Conservation (phyloP, 1,140 invertebrate species). For the Drosophila lowei region DNA sequence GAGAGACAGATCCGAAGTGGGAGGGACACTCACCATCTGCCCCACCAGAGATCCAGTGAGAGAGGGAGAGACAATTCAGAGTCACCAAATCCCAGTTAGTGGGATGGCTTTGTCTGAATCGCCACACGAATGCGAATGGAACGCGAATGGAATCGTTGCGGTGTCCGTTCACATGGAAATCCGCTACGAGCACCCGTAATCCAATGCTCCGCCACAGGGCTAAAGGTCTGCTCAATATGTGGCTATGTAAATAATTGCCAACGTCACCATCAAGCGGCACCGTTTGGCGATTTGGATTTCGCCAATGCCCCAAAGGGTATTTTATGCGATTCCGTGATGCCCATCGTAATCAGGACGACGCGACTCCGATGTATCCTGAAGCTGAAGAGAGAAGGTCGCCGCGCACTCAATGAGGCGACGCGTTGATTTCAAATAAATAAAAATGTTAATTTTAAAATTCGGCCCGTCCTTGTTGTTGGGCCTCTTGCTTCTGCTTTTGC, state of each 20-base stretch:
- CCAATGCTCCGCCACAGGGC: slow-evolving; percentile 85
- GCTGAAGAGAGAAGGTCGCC: neutral
- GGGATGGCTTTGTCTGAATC: slow-evolving; percentile 87
- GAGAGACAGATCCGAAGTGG: too few relatives aligned
- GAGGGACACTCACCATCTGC: slow-evolving; percentile 73
- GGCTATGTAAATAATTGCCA: slow-evolving; percentile 52
- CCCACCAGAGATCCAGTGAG: slow-evolving; percentile 87
- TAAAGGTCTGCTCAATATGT: slow-evolving; percentile 38
- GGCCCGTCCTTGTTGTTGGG: slow-evolving; percentile 32
- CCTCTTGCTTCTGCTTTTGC: neutral
- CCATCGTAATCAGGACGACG: slow-evolving; percentile 87
- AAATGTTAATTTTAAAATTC: slow-evolving; percentile 79
- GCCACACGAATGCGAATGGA: slow-evolving; percentile 79
- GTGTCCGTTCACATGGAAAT: slow-evolving; percentile 86
- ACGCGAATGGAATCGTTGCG: slow-evolving; percentile 75
- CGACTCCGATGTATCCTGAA: too few relatives aligned
- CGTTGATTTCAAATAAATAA: slow-evolving; percentile 78
- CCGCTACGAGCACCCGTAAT: slow-evolving; percentile 88
- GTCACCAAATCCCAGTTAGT: slow-evolving; percentile 90
- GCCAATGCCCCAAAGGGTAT: slow-evolving; percentile 89
- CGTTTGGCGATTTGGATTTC: slow-evolving; percentile 46
- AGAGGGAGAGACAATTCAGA: slow-evolving; percentile 84
- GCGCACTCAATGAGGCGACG: slow-evolving; percentile 60
- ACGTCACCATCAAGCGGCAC: slow-evolving; percentile 30
- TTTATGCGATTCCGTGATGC: slow-evolving; percentile 90